These are phyloP conservation scores for Gulo gulo DNA, from an alignment of 2,113 vertebrate genomes.

Conservation along the genomic window DNA sequence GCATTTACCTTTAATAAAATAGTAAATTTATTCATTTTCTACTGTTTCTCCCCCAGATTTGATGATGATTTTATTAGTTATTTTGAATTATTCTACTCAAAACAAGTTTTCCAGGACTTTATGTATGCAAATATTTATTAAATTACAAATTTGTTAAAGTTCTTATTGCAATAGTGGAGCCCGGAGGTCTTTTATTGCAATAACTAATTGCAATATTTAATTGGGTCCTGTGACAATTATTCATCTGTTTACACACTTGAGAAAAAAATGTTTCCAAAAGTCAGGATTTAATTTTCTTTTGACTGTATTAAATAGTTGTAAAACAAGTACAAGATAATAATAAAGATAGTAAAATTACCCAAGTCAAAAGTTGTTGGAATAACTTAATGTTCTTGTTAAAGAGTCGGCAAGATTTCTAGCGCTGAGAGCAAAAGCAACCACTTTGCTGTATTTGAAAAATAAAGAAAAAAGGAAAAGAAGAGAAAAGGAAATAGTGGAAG, in stretches of 20 bases:
- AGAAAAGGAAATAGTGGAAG: background rate
- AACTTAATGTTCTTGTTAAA: background rate
- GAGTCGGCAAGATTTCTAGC: background rate
- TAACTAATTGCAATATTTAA: slow-evolving; percentile 14
- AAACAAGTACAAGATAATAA: background rate
- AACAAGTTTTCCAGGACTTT: background rate
- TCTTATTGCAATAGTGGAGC: background rate
- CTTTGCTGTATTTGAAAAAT: background rate
- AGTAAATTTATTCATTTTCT: background rate
- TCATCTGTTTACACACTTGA: background rate
- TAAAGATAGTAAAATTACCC: background rate
- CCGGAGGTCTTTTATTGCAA: background rate
- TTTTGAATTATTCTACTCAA: background rate
- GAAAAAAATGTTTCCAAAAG: background rate
- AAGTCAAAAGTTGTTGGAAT: background rate
- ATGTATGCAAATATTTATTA: slow-evolving; percentile 18
- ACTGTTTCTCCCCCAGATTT: background rate
- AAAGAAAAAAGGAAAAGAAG: background rate
- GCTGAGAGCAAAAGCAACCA: background rate
- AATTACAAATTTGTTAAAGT: background rate
- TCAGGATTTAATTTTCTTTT: background rate
- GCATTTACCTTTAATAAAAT: background rate
- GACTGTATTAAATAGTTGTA: background rate
- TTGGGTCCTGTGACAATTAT: background rate
- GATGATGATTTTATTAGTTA: background rate